phyloP scores from a whole-genome alignment of 2,113 vertebrate genomes.

The Varanus salvator region DNA sequence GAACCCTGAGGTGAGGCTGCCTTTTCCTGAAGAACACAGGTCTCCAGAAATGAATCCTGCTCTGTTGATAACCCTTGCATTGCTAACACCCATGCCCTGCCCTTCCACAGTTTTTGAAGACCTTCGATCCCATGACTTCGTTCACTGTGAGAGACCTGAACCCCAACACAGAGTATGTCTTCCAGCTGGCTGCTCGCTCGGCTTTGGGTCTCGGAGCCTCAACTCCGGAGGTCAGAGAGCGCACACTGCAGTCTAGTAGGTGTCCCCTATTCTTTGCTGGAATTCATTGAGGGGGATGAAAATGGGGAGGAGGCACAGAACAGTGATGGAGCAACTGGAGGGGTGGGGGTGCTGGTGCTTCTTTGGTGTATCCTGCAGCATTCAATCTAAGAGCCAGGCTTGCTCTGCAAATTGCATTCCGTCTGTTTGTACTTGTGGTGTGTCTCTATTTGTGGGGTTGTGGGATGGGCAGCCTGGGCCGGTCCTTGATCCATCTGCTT shows the following conservation, averaged over 20 bases:
- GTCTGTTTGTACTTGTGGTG: not conserved
- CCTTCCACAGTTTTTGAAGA: conserved; percentile 84
- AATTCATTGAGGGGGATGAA: conserved; percentile 63
- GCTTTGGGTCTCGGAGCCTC: conserved; percentile 93
- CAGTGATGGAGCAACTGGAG: not conserved
- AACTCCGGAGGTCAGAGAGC: conserved; percentile 92
- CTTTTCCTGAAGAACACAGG: not conserved
- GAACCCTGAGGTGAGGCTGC: not conserved
- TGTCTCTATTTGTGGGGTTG: not conserved
- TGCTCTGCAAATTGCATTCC: not conserved
- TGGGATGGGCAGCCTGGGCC: too few relatives aligned
- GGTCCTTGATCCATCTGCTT: not conserved
- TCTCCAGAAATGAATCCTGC: too few relatives aligned
- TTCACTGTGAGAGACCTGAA: conserved; percentile 91
- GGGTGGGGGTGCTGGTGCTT: fast-evolving
- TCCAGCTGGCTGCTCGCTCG: conserved; percentile 94
- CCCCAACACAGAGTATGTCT: conserved; percentile 93
- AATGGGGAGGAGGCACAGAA: conserved; percentile 61
- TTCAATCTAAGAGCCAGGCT: fast-evolving
- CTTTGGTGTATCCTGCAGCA: not conserved
- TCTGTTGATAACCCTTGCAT: too few relatives aligned
- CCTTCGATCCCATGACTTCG: conserved; percentile 86
- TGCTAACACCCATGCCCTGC: not conserved
- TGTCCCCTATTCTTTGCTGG: conserved; percentile 78
- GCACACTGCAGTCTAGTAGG: conserved; percentile 99